Evolutionary conservation across 2,113 vertebrate genomes (phyloP), one percentile per base, ranked within the genome.

Genomic region (Peromyscus californicus): DNA sequence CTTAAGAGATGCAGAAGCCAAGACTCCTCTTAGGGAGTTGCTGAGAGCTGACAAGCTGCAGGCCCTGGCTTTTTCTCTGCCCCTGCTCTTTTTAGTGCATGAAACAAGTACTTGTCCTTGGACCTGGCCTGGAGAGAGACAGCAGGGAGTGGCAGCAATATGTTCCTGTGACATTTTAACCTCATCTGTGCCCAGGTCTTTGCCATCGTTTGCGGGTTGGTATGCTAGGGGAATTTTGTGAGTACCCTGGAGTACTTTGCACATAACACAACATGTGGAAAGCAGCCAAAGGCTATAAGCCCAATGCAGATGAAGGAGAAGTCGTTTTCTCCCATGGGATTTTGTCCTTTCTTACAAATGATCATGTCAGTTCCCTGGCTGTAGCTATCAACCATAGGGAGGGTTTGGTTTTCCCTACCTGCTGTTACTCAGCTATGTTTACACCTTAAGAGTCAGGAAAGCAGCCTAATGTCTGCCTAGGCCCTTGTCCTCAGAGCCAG

Each of bases 401-500:
- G n/a, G 24, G 33, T 21, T 75, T 65, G n/a, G 70, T 80, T 95
- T 91, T 78, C 45, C 21, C 22, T 96, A 42, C 67, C 31, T 95
- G 93, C 48, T 83, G 13, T 51, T 57, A 93, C 45, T 78, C 39
- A 86, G 36, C 54, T 26, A 22, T 54, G 13, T 17, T n/a, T 57
- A 11, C 17, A 69, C 1, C 10, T 59, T 57, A 3, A 16, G 39
- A 69, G 26, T 13, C 79, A 57, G 61, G 17, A 54, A 72, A 72
- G 54, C 4, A 48, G 12, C 11, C 57, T 33, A 24, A 1, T 6
- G 0, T 63, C n/a, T 76, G 57, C 24, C 0, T 21, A 42, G 1
- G 0, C 29, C 54, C 54, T 87, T 45, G 13, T 79, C 63, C 80
- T 69, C 19, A 24, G 89, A 65, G 75, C 21, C 24, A 33, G 36